Percentiles rank a stretch among this genome's conserved stretches.
These are phyloP conservation scores for Lanius collurio DNA, from an alignment of 2,113 vertebrate species.

Conservation along the genomic window DNA sequence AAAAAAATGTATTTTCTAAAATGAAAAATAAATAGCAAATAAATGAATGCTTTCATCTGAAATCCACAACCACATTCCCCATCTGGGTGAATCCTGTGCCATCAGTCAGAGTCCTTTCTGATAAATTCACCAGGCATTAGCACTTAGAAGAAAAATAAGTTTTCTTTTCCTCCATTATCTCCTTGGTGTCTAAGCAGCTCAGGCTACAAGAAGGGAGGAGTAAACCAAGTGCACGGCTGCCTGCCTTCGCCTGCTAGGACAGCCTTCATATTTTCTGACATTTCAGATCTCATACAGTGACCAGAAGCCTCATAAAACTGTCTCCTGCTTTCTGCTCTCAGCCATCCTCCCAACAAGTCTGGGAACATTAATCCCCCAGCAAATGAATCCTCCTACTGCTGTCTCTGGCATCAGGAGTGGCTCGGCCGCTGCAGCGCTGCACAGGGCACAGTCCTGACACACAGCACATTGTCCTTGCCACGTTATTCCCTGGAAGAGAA, in stretches of 20 bases:
- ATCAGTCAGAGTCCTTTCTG: background rate
- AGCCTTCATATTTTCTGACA: background rate
- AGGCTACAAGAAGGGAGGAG: background rate
- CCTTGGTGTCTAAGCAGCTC: background rate
- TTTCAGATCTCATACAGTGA: background rate
- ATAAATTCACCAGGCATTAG: background rate
- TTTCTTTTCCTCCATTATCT: background rate
- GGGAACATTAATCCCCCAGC: background rate
- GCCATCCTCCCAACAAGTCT: background rate
- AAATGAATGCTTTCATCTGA: background rate
- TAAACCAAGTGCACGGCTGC: background rate
- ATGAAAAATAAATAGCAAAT: background rate
- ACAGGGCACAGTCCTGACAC: background rate
- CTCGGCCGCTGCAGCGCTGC: rapidly evolving
- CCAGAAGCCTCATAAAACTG: background rate
- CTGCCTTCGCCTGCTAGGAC: background rate
- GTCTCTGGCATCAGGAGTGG: background rate
- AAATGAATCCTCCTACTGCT: background rate
- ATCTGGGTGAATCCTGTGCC: background rate
- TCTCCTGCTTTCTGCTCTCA: background rate
- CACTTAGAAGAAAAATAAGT: background rate
- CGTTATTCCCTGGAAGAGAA: background rate
- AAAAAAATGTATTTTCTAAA: background rate
- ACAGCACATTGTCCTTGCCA: background rate
- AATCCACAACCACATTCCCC: background rate